phyloP scores from a whole-genome alignment of 2,113 vertebrate genomes.

The Psilopsiagon aymara region DNA sequence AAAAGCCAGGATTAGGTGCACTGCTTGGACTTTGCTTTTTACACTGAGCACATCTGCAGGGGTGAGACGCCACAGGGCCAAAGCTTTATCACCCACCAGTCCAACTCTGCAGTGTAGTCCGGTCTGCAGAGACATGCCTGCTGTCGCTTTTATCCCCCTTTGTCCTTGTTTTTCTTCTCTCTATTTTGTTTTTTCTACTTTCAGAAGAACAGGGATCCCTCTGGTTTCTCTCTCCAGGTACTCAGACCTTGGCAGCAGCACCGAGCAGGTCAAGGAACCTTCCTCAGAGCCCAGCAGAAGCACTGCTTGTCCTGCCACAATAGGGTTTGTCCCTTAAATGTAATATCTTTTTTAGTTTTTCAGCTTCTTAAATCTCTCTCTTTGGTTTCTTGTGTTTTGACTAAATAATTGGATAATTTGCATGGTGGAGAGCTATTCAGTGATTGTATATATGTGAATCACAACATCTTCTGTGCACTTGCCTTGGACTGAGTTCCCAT shows the following conservation, averaged over 20 bases:
- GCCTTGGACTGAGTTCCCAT: neutral
- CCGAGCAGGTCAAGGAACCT: neutral
- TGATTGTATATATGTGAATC: neutral
- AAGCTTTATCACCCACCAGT: neutral
- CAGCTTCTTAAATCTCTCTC: neutral
- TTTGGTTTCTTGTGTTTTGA: slow-evolving; percentile 10
- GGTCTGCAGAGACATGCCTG: neutral
- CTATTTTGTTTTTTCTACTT: neutral
- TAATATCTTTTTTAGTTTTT: neutral
- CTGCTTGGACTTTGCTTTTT: neutral
- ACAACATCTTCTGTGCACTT: neutral
- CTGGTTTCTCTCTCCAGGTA: neutral
- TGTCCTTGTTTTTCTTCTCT: neutral
- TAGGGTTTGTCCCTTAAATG: neutral
- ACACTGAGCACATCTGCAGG: neutral
- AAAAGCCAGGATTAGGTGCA: neutral
- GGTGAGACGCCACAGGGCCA: rapidly evolving
- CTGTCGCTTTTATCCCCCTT: neutral
- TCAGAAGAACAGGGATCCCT: neutral
- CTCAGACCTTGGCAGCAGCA: neutral
- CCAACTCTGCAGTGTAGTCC: neutral
- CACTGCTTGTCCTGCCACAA: neutral
- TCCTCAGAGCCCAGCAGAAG: neutral
- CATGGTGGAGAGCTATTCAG: neutral
- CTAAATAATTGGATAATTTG: neutral